These are phyloP conservation scores for Alectoris magna DNA, from an alignment of 2,797 vertebrate species.

Conservation along the genomic window DNA sequence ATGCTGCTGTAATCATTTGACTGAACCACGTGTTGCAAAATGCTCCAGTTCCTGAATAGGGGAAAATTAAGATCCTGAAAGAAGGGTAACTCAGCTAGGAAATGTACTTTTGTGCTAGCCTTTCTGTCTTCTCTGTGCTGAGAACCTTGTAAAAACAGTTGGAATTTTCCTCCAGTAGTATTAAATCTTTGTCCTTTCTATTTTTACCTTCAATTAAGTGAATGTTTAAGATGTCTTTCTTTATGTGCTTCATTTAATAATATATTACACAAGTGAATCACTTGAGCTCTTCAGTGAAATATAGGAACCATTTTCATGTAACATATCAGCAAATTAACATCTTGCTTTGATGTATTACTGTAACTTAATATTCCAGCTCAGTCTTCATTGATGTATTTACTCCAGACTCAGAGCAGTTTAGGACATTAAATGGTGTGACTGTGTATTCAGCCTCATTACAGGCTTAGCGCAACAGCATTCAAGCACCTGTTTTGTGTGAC, in stretches of 20 bases:
- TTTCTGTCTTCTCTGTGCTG: not conserved
- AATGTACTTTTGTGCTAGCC: not conserved
- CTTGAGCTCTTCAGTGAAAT: slow-evolving; percentile 44
- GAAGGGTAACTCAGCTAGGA: not conserved
- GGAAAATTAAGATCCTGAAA: not conserved
- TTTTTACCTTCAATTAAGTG: slow-evolving; percentile 35
- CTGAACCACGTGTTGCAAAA: not conserved
- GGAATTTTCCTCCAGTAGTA: not conserved
- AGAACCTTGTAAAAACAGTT: not conserved
- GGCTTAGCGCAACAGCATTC: not conserved
- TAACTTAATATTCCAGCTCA: slow-evolving; percentile 13
- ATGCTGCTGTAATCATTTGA: not conserved
- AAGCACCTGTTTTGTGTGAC: slow-evolving; percentile 18
- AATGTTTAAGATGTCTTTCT: slow-evolving; percentile 18
- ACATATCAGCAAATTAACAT: slow-evolving; percentile 28
- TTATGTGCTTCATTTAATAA: slow-evolving; percentile 52
- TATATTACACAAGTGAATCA: not conserved
- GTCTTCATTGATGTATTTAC: slow-evolving; percentile 44
- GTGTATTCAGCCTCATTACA: slow-evolving; percentile 14
- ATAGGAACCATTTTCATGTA: slow-evolving; percentile 46
- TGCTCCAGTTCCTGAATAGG: not conserved
- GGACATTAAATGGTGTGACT: not conserved
- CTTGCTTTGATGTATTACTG: slow-evolving; percentile 27
- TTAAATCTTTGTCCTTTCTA: not conserved
- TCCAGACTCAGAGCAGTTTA: slow-evolving; percentile 10